Conservation (phyloP, 2,888 invertebrate genomes). For the Shargacucullia verbasci region DNA sequence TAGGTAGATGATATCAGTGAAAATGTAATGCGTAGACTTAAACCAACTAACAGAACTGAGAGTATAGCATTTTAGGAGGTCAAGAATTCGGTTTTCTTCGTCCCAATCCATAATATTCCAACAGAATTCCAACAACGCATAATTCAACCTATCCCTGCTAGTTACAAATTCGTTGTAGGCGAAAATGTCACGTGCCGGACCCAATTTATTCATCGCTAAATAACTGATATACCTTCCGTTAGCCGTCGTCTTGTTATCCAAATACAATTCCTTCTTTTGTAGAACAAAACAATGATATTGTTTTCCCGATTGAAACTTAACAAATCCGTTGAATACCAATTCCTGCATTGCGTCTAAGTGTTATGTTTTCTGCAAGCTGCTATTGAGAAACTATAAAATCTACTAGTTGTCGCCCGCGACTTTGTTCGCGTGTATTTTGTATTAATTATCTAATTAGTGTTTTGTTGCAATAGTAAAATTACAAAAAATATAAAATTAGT, state of each 20-base stretch:
- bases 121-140: neutral
- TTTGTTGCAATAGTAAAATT: no score
- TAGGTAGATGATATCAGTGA: no score
- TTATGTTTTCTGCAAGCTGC: no score
- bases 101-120: neutral
- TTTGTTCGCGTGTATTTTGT: no score
- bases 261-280: conserved; percentile 29
- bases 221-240: conserved; percentile 56
- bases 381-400: no score
- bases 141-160: conserved; percentile 20
- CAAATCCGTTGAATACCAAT: neutral
- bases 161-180: conserved; percentile 45
- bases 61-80: no score
- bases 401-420: no score
- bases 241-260: conserved; percentile 33
- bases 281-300: conserved; percentile 12
- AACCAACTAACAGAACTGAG: no score
- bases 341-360: no score
- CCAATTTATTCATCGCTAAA: conserved; percentile 60
- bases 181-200: conserved; percentile 51
- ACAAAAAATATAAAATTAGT: no score
- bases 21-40: no score
- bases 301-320: neutral
- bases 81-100: neutral
- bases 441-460: no score